phyloP scores from a whole-genome alignment of 2,888 invertebrate species.

The Nymphalis urticae region DNA sequence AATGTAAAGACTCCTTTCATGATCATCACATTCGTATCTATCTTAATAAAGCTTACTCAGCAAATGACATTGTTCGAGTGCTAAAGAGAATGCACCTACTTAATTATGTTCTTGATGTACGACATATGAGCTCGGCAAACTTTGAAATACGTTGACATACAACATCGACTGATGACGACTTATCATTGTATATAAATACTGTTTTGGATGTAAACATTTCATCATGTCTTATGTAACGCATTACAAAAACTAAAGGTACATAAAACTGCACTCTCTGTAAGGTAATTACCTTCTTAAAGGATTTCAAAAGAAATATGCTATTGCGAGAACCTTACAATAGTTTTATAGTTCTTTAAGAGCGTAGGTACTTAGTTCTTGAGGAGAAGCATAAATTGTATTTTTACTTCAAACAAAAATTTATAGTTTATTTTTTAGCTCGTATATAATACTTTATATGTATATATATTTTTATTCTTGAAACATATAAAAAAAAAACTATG shows the following conservation, averaged over 20 bases:
- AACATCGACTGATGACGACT: background rate
- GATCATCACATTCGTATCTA: slow-evolving; percentile 2
- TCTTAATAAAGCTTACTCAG: background rate
- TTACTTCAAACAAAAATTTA: too few species aligned
- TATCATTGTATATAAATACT: background rate
- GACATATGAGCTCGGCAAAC: background rate
- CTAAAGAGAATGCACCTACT: background rate
- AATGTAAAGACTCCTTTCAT: background rate
- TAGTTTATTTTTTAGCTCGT: too few species aligned
- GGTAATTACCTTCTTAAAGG: background rate
- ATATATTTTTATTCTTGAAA: too few species aligned
- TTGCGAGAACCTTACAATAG: background rate
- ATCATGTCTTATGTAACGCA: background rate
- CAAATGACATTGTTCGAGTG: background rate
- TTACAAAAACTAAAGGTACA: too few species aligned
- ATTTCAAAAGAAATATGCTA: background rate
- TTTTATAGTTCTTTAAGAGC: background rate
- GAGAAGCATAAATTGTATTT: background rate
- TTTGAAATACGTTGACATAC: slow-evolving; percentile 5
- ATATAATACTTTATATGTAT: too few species aligned
- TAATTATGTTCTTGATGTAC: slow-evolving; percentile 4
- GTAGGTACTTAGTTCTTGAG: background rate
- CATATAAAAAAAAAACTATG: too few species aligned
- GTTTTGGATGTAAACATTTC: background rate
- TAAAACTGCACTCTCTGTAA: background rate